Evolutionary conservation across 2,888 invertebrate species (phyloP).

Genomic region (Baronia brevicornis): DNA sequence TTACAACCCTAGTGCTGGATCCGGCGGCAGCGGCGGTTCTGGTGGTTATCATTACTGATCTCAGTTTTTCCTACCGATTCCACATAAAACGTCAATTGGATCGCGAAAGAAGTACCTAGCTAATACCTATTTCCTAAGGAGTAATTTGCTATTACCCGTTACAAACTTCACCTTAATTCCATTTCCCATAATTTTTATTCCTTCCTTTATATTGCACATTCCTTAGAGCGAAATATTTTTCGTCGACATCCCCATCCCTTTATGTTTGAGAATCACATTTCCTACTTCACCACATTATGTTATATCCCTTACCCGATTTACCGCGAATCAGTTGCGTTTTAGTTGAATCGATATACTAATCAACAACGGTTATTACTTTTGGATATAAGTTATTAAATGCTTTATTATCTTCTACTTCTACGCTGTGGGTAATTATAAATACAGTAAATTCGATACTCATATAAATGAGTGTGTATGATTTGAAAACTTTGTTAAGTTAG

Average conservation of each 20-base stretch:
- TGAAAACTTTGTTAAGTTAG: conserved; percentile 10
- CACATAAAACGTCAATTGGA: conserved; percentile 26
- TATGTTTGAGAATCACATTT: neutral
- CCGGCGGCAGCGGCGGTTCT: conserved; percentile 29
- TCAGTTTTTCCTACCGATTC: conserved; percentile 29
- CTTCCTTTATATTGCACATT: neutral
- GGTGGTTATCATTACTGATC: conserved; percentile 63
- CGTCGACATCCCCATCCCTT: neutral
- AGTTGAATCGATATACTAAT: conserved; percentile 2
- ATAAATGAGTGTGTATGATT: conserved; percentile 11
- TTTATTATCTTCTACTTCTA: too few relatives aligned
- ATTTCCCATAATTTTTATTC: conserved; percentile 9
- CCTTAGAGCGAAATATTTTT: neutral
- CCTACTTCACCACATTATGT: neutral
- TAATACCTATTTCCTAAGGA: too few relatives aligned
- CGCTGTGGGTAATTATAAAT: conserved; percentile 7
- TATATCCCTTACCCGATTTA: neutral
- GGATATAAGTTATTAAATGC: conserved; percentile 9
- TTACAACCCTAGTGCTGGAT: conserved; percentile 43
- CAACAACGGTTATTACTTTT: conserved; percentile 2
- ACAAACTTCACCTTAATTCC: conserved; percentile 7
- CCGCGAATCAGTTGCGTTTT: conserved; percentile 2
- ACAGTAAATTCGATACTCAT: conserved; percentile 6
- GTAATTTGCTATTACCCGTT: conserved; percentile 4
- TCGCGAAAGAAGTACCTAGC: conserved; percentile 21